Evolutionary conservation across 2,113 vertebrate genomes (phyloP).

Genomic region (Bathybates hornii): DNA sequence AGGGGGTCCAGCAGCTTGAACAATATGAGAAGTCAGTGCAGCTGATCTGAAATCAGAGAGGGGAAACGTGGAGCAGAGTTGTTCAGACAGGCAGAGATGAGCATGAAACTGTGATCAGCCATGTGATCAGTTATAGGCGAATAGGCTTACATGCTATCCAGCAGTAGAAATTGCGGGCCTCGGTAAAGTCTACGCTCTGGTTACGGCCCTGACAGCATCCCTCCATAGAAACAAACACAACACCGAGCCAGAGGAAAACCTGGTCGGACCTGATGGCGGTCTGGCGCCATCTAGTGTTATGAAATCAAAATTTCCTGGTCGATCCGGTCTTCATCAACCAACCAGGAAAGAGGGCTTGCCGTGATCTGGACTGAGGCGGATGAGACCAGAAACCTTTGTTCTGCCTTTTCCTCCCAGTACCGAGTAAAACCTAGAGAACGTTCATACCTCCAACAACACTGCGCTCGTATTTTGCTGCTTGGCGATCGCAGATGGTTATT

Average conservation of each 20-base stretch:
- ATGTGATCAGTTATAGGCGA: not conserved
- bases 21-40: not conserved
- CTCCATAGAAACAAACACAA: not conserved
- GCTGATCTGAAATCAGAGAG: not conserved
- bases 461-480: not conserved
- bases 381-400: conserved; percentile 71
- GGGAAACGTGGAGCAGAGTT: not conserved
- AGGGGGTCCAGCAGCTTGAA: not conserved
- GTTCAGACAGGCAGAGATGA: not conserved
- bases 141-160: not conserved
- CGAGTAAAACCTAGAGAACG: not conserved
- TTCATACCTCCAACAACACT: not conserved
- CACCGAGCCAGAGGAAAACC: not conserved
- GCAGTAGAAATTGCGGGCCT: not conserved
- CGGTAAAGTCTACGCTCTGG: not conserved
- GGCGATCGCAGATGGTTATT: not conserved
- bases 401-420: conserved; percentile 14
- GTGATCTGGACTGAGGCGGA: conserved; percentile 69
- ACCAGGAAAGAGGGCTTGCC: conserved; percentile 67
- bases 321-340: conserved; percentile 68
- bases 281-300: conserved; percentile 17
- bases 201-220: not conserved
- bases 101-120: not conserved
- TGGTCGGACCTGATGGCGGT: not conserved
- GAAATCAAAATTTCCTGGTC: not conserved